A percentile compares a stretch with the other conserved stretches of the same genome.
These are phyloP conservation scores for Amiota minor DNA, from an alignment of 2,888 invertebrate species.

Conservation along the genomic window DNA sequence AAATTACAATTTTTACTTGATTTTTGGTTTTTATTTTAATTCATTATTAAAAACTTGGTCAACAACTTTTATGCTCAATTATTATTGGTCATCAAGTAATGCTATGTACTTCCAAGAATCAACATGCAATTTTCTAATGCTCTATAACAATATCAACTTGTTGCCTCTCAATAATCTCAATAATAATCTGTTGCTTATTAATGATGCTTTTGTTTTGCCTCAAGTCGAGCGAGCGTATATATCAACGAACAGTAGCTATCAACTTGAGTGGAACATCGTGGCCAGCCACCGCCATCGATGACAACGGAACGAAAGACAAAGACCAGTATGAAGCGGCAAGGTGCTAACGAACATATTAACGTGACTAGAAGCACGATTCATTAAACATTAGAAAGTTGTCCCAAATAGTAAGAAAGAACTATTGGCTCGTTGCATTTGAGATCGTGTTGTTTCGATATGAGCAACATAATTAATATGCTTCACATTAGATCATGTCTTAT, in stretches of 20 bases:
- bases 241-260: not conserved
- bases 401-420: not conserved
- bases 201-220: constrained; percentile 20
- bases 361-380: not conserved
- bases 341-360: constrained; percentile 25
- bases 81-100: too few relatives aligned
- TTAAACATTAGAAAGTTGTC: not conserved
- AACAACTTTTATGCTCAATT: too few relatives aligned
- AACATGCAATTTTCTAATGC: too few relatives aligned
- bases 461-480: constrained; percentile 60
- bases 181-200: constrained; percentile 12
- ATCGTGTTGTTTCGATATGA: constrained; percentile 48
- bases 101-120: too few relatives aligned
- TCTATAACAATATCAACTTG: too few relatives aligned
- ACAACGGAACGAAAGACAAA: not conserved
- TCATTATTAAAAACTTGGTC: too few relatives aligned
- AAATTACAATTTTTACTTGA: too few relatives aligned
- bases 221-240: not conserved
- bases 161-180: too few relatives aligned
- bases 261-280: constrained; percentile 8
- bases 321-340: constrained; percentile 7
- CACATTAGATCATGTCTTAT: constrained; percentile 42
- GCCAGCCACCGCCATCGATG: not conserved
- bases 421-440: constrained; percentile 27
- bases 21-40: too few relatives aligned